Base-by-base conservation (phyloP, 1,140 invertebrate genomes). In the Thaumatotibia leucotreta region DNA sequence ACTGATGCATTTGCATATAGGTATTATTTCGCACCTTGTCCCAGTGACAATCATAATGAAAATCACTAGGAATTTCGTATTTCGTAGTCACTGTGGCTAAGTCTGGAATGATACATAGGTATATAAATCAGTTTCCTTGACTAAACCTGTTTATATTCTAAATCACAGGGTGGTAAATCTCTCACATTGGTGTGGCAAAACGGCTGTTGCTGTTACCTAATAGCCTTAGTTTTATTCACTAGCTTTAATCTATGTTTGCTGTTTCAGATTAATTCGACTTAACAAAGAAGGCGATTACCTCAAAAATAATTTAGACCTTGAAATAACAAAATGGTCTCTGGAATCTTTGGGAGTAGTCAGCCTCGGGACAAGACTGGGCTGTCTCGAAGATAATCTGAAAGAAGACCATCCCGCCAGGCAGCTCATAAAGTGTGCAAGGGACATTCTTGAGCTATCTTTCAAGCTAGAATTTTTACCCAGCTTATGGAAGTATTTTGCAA, bases 311-410 rank as follows among this genome's bases (percentile, higher is more conserved):
- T 94, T 95, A 69, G 86, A 92, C 54, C 92, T 93, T 50, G 93
- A 95, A 81, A 82, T 95, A 6, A 93, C 93, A 68, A 94, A 94
- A 78, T 94, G 94, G 92, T 91, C 94, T 1, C 80, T 96, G 32
- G 95, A 96, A 83, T 94, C 94, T 0, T 93, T 96, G 2, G 93
- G 91, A 1, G 78, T 93, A 9, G 92, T 96, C 9, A 94, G 94
- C 1, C 83, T 96, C 39, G 94, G 96, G 66, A 91, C 91, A 11
- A 88, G 94, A 50, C 80, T 96, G 8, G 94, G 93, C 2, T 94
- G 94, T 76, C 75, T 94, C 63, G 54, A 90, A 39, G 73, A 83
- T 1, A 79, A 92, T 62, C 75, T 93, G 1, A 61, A 82, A 0
- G 72, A 89, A 17, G 91, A 93, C 22, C 91, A 92, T 24, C 93